These are phyloP conservation scores for Oryzias melastigma DNA, from an alignment of 2,113 vertebrate species.

Conservation along the genomic window DNA sequence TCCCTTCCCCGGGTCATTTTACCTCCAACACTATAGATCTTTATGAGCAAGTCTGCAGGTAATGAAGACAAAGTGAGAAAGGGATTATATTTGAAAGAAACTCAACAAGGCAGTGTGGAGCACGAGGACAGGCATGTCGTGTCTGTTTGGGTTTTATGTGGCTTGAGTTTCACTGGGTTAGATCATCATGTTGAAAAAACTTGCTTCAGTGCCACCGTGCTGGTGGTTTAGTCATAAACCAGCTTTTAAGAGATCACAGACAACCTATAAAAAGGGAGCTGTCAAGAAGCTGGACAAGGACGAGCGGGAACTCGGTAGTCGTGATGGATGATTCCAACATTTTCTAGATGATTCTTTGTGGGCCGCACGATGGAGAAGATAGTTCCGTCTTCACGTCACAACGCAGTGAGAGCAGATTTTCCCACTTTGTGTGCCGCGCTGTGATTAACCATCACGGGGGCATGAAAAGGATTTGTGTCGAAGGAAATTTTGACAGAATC, in stretches of 20 bases:
- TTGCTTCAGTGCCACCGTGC: conserved; percentile 28
- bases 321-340: conserved; percentile 58
- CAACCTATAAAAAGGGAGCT: conserved; percentile 45
- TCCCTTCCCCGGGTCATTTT: conserved; percentile 38
- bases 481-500: conserved; percentile 69
- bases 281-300: conserved; percentile 50
- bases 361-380: conserved; percentile 26
- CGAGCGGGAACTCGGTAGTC: conserved; percentile 22
- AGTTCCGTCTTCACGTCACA: conserved; percentile 40
- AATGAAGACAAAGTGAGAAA: conserved; percentile 27
- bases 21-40: conserved; percentile 21
- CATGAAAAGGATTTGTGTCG: conserved; percentile 49
- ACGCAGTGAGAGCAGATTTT: conserved; percentile 52
- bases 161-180: conserved; percentile 42
- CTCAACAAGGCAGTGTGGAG: conserved; percentile 21
- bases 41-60: conserved; percentile 19
- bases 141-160: conserved; percentile 46
- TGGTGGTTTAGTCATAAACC: conserved; percentile 27
- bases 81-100: conserved; percentile 23
- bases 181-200: conserved; percentile 45
- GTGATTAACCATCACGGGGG: conserved; percentile 47
- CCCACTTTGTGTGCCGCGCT: conserved; percentile 46
- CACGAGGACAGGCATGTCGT: conserved; percentile 4
- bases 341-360: conserved; percentile 47
- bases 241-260: conserved; percentile 57